Base-by-base conservation (phyloP, 2,888 invertebrate genomes). In the Julus scandinavius region DNA sequence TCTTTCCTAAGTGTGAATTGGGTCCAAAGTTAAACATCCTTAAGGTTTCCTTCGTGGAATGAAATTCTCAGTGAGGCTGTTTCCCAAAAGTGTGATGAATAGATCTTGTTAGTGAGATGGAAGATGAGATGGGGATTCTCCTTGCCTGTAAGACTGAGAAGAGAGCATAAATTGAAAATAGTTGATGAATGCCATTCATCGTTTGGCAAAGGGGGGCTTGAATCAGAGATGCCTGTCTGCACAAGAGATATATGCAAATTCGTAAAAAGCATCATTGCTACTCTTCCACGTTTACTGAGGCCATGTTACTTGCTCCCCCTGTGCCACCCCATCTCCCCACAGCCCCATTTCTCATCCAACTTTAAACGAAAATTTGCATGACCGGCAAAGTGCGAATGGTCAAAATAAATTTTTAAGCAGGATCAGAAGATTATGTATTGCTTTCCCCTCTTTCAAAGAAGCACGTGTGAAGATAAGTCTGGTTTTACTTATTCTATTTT, bases 141-240 rank as follows among this genome's bases (percentile, higher is more conserved):
- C 45, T 85, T 72, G 72, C 85, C 20, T 85, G 45, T 85, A 85
- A 85, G 85, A 85, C 85, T 85, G 85, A 85, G 85, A 85, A 85
- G 85, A 85, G 85, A 87, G 63, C 63, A 87, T 87, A 87, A 87
- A 87, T 87, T 87, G 87, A 87, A 87, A 63, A 87, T 87, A 58
- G 87, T 87, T 87, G 87, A 87, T 87, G 87, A 87, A 87, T 87
- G 87, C 87, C 87, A 87, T 87, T 87, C 87, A 87, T 41, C 87
- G 85, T 85, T 85, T 85, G 85, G 85, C 49, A 85, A 49, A 85
- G 85, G 85, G 49, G 41, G 41, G 41, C 45, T 85, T 41, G 49
- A 49, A 85, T 85, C 72, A 72, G 72, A 72, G 72, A 72, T 72
- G 72, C 29, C 72, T 72, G 72, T 72, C 72, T 72, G 72, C 72